Conservation (phyloP, 2,113 vertebrate species). For the Sporophila hypoxantha region DNA sequence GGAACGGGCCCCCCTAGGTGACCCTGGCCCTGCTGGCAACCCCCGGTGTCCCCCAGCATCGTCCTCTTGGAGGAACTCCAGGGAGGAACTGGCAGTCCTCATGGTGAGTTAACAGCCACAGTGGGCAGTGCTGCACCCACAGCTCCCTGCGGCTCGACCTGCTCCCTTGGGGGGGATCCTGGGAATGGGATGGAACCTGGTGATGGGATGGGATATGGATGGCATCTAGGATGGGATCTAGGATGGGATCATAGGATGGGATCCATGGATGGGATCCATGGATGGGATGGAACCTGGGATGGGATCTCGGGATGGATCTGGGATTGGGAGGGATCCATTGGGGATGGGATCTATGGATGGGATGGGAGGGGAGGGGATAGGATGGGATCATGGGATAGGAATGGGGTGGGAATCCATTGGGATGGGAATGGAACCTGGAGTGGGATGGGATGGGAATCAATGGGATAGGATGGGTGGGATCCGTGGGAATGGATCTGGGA, state of each 20-base stretch:
- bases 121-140: fast-evolving
- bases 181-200: background rate
- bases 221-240: background rate
- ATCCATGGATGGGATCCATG: background rate
- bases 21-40: conserved; percentile 69
- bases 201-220: background rate
- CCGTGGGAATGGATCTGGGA: too few relatives aligned
- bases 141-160: background rate
- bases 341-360: background rate
- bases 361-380: too few relatives aligned
- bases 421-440: background rate
- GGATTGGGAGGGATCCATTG: too few relatives aligned
- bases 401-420: too few relatives aligned
- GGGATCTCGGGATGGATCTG: background rate
- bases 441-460: background rate
- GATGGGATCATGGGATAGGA: too few relatives aligned
- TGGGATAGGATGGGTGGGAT: too few relatives aligned
- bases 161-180: background rate
- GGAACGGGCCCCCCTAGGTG: conserved; percentile 60
- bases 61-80: conserved; percentile 84
- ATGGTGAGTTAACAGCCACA: conserved; percentile 39
- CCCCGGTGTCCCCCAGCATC: conserved; percentile 75
- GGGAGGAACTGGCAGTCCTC: conserved; percentile 80
- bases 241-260: background rate
- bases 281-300: too few relatives aligned